Percentiles rank a stretch among this genome's conserved stretches.
Conservation (phyloP, 1,140 invertebrate species). For the Chelonus insularis region DNA sequence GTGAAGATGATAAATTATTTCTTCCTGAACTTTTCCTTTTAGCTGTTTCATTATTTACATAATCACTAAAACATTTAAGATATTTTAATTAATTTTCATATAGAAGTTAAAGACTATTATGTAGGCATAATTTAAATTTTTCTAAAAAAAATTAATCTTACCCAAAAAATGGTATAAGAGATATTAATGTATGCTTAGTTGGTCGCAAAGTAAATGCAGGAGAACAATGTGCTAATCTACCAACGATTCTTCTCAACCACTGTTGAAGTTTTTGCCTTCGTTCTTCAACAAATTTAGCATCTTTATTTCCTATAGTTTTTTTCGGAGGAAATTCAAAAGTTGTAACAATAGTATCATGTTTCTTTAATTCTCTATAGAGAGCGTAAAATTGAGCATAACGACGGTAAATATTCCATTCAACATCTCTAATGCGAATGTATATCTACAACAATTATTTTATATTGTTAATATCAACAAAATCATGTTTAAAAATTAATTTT, state of each 20-base stretch:
- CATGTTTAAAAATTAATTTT: too few species aligned
- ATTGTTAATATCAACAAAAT: too few species aligned
- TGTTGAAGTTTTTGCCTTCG: slow-evolving; percentile 68
- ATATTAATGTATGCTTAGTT: slow-evolving; percentile 71
- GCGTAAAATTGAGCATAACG: slow-evolving; percentile 89
- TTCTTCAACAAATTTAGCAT: slow-evolving; percentile 56
- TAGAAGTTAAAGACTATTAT: too few species aligned
- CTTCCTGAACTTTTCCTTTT: slow-evolving; percentile 42
- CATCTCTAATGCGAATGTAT: slow-evolving; percentile 81
- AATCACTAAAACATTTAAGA: slow-evolving; percentile 46
- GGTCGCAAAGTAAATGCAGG: slow-evolving; percentile 70
- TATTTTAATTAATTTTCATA: not conserved
- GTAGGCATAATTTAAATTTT: too few species aligned
- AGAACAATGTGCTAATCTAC: slow-evolving; percentile 68
- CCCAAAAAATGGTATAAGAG: slow-evolving; percentile 81
- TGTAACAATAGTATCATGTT: slow-evolving; percentile 75
- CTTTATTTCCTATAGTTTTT: slow-evolving; percentile 85
- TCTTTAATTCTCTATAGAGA: slow-evolving; percentile 79
- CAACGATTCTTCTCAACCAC: slow-evolving; percentile 78
- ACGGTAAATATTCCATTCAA: slow-evolving; percentile 93
- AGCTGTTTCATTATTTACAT: slow-evolving; percentile 46
- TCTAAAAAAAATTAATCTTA: slow-evolving; percentile 48
- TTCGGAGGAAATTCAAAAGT: slow-evolving; percentile 93
- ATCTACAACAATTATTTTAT: slow-evolving; percentile 68
- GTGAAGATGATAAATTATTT: slow-evolving; percentile 52